Evolutionary conservation across 2,888 invertebrate genomes (phyloP).

Genomic region (Drosophila paranaensis): DNA sequence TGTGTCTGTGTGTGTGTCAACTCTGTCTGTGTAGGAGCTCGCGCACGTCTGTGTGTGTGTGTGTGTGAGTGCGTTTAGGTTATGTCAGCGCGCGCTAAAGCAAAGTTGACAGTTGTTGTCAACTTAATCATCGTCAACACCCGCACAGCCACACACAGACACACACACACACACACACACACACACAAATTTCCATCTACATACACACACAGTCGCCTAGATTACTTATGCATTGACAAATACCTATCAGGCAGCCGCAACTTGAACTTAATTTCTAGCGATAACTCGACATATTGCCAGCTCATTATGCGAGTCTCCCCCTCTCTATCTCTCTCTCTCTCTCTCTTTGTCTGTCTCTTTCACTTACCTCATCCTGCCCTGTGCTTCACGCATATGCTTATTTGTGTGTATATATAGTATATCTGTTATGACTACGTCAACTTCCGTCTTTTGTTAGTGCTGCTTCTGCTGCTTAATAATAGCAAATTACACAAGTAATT

Average conservation of each 20-base stretch:
- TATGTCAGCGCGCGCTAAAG: conserved; percentile 62
- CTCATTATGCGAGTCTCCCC: conserved; percentile 61
- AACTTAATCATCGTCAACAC: conserved; percentile 77
- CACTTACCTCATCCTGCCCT: not conserved
- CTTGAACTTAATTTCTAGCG: conserved; percentile 72
- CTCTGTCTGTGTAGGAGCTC: conserved; percentile 26
- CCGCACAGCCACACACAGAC: conserved; percentile 8
- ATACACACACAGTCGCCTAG: conserved; percentile 17
- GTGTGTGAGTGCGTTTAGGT: conserved; percentile 51
- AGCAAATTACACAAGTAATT: conserved; percentile 81
- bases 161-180: conserved; percentile 9
- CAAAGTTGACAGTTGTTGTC: conserved; percentile 77
- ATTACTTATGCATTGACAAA: conserved; percentile 63
- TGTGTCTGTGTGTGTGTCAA: conserved; percentile 8
- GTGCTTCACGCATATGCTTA: not conserved
- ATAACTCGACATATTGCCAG: conserved; percentile 75
- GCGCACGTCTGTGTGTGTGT: conserved; percentile 16
- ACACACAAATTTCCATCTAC: conserved; percentile 8
- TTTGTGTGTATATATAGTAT: conserved; percentile 7
- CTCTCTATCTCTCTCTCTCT: not conserved
- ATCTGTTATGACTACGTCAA: conserved; percentile 57
- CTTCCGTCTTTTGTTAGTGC: conserved; percentile 46
- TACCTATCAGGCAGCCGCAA: conserved; percentile 48
- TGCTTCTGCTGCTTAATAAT: conserved; percentile 64
- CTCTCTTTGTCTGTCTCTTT: not conserved